Base-by-base conservation (phyloP, 2,797 vertebrate species). In the Ctenosaura bakeri region DNA sequence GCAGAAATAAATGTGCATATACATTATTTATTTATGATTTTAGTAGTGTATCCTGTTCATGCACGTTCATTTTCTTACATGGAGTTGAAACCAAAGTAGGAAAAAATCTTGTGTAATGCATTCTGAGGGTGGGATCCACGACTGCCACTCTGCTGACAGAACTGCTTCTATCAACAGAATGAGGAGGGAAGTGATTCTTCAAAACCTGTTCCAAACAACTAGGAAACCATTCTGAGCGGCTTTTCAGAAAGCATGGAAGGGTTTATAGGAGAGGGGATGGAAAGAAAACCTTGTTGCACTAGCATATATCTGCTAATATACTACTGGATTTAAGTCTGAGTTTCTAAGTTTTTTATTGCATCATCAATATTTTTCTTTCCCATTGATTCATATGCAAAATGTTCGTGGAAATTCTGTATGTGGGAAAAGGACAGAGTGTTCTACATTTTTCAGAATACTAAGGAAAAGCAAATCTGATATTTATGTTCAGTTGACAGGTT, bases 401-500 rank as follows among this genome's bases (percentile, higher is more conserved):
- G 95, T 93, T 90, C 90, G 90, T 91, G 94, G 93, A 92, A 93
- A 94, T 93, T 89, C 87, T 90, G 88, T 94, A 94, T 89, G 91
- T 92, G 92, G 89, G 95, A 94, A 90, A 32, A 92, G 93, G 92
- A 93, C 94, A 90, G 92, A 94, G 87, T 90, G 93, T 95, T 95
- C 91, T 94, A 94, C 86, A 94, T 95, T 95, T 95, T 94, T 91
- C 59, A 84, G 95, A 95, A 93, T 93, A 95, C 95, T 94, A 92
- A 95, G 95, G 94, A 95, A 95, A 95, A 96, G 93, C 32, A 84
- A 95, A 94, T 94, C 95, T 96, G 94, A 91, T 91, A 95, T 95
- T 97, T 96, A 95, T 94, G 95, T 92, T 95, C 96, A 94, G 96
- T 96, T 96, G 97, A 97, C 95, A 95, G 95, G 95, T 95, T 95